Percentiles rank a stretch among this genome's conserved stretches.
Conservation (phyloP, 2,888 invertebrate species). For the Xylota sylvarum region DNA sequence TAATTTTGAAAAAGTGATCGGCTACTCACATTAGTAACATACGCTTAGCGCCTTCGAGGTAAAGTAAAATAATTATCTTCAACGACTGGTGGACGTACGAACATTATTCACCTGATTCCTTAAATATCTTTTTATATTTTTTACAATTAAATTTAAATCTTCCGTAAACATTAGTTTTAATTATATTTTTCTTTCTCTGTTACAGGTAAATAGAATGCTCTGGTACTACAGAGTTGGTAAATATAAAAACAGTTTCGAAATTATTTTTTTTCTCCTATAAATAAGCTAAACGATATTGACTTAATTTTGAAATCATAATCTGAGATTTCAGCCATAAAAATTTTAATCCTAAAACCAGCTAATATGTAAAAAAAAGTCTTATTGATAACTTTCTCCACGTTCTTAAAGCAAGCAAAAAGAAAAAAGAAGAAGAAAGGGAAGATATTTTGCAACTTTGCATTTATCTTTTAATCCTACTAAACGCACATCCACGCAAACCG, state of each 20-base stretch:
- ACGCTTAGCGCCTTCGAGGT: no score
- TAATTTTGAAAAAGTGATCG: no score
- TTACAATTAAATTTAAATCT: not conserved
- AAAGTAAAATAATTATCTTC: no score
- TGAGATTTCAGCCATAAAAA: not conserved
- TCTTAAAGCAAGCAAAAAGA: not conserved
- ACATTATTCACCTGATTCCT: no score
- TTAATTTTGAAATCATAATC: not conserved
- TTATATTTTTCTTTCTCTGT: not conserved
- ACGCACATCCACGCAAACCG: conserved; percentile 61
- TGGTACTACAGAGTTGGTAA: not conserved
- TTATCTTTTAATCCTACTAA: conserved; percentile 73
- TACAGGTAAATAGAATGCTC: conserved; percentile 27
- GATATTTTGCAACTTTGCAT: conserved; percentile 46
- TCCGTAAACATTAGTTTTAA: not conserved
- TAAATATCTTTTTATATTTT: not conserved
- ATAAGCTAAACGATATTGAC: not conserved
- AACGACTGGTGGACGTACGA: no score
- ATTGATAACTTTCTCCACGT: conserved; percentile 27
- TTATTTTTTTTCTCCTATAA: not conserved
- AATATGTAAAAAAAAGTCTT: conserved; percentile 15
- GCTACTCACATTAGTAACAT: no score
- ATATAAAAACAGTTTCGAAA: not conserved
- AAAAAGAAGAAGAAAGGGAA: no score
- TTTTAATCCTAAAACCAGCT: conserved; percentile 20